Percentiles rank a stretch among this genome's conserved stretches.
These are phyloP conservation scores for Triops longicaudatus DNA, from an alignment of 1,140 invertebrate genomes.

Conservation along the genomic window DNA sequence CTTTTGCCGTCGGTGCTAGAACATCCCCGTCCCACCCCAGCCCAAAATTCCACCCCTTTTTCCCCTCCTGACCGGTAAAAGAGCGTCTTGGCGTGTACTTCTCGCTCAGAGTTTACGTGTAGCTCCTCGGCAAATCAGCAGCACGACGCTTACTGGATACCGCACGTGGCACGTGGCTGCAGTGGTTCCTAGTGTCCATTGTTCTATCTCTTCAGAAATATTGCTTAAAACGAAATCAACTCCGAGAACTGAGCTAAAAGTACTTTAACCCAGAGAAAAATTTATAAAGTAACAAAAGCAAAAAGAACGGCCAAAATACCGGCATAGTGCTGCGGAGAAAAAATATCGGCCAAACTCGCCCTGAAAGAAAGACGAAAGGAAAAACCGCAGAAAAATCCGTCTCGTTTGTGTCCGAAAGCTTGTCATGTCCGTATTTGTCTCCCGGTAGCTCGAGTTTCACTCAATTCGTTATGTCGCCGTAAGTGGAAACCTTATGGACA, in stretches of 20 bases:
- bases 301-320: neutral
- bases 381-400: too few species aligned
- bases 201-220: too few species aligned
- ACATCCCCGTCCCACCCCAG: neutral
- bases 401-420: too few species aligned
- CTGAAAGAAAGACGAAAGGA: too few species aligned
- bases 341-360: too few species aligned
- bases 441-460: neutral
- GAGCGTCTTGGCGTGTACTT: neutral
- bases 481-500: conserved; percentile 11
- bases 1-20: too few species aligned
- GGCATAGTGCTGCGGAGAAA: too few species aligned
- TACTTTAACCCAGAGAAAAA: too few species aligned
- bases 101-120: neutral
- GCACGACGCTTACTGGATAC: neutral
- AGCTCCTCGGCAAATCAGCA: neutral
- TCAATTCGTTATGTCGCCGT: neutral
- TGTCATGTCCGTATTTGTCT: neutral
- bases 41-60: neutral
- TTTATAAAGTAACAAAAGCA: neutral
- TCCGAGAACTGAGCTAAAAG: too few species aligned
- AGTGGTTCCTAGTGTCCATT: neutral
- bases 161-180: neutral
- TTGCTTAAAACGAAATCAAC: too few species aligned
- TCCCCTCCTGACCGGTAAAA: neutral